Evolutionary conservation across 2,888 invertebrate genomes (phyloP), one percentile per base, ranked within the genome.

Genomic region (Monoplex corrugatus): DNA sequence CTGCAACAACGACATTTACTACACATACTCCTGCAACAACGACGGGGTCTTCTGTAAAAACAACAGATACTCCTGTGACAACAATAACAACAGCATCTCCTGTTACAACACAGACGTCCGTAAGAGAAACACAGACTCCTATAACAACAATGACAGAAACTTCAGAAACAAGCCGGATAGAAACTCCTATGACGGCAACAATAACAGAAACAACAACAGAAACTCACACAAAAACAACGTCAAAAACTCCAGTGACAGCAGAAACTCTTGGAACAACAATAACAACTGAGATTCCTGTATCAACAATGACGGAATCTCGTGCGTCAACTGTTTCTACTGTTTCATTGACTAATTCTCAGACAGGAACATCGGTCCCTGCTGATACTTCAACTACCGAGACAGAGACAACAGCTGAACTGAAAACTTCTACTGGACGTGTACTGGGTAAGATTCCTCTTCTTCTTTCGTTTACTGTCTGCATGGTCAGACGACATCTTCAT

Each of bases 131-230:
- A 38, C 16, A 5, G 13, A n/a, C 32, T 10, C 5, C 57, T 13
- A n/a, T 35, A 35, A 23, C 75, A 75, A 86, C 86, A 63, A 86
- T 68, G 40, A 68, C 86, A n/a, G 44, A 83, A 32, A 86, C 13
- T n/a, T 28, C 68, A 10, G 38, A n/a, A 2, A 16, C 43, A 40
- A 1, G 40, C 0, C 2, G 23, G 3, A 38, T 19, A 23, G 13
- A 5, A 43, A 40, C 78, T 0, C 40, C 78, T 19, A 35, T 16
- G 13, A 5, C 40, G 2, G 2, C 78, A 43, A 19, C 78, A 43
- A 40, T 43, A 5, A 40, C 78, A 40, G 23, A 10, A 16, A 40
- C 78, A 0, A 40, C 43, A 2, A 40, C 43, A 80, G 23, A 5
- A 40, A 38, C 43, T 23, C 16, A 13, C 0, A 80, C 6, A 0